Conservation (phyloP, 2,888 invertebrate species). For the Furcula furcula region DNA sequence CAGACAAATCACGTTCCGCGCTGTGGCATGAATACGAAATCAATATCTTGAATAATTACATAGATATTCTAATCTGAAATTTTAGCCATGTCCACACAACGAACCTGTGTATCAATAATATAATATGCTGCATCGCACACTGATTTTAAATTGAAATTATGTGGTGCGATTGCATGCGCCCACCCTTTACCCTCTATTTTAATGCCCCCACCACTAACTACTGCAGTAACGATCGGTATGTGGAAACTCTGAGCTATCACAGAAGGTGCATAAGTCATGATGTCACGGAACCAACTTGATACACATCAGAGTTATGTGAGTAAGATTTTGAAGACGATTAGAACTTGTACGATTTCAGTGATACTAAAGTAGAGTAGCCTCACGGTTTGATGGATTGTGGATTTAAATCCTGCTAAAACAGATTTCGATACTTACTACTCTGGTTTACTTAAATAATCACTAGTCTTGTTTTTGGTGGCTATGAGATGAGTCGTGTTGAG, state of each 20-base stretch:
- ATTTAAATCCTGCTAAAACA: too few relatives aligned
- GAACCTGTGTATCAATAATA: constrained; percentile 35
- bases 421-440: too few relatives aligned
- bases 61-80: constrained; percentile 17
- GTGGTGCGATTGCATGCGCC: constrained; percentile 18
- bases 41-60: constrained; percentile 1
- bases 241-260: constrained; percentile 29
- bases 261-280: constrained; percentile 21
- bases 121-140: constrained; percentile 27
- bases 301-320: constrained; percentile 16
- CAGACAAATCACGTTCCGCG: background rate
- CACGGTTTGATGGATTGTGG: too few relatives aligned
- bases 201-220: constrained; percentile 3
- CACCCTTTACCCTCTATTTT: background rate
- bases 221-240: constrained; percentile 14
- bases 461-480: too few relatives aligned
- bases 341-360: too few relatives aligned
- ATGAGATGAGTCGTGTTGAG: too few relatives aligned
- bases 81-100: constrained; percentile 20
- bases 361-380: too few relatives aligned
- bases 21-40: background rate
- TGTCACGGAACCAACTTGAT: constrained; percentile 27
- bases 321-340: constrained; percentile 22
- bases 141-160: constrained; percentile 28
- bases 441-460: too few relatives aligned